Percentiles rank a stretch among this genome's conserved stretches.
phyloP scores from a whole-genome alignment of 1,140 invertebrate genomes.

The Diabrotica virgifera region DNA sequence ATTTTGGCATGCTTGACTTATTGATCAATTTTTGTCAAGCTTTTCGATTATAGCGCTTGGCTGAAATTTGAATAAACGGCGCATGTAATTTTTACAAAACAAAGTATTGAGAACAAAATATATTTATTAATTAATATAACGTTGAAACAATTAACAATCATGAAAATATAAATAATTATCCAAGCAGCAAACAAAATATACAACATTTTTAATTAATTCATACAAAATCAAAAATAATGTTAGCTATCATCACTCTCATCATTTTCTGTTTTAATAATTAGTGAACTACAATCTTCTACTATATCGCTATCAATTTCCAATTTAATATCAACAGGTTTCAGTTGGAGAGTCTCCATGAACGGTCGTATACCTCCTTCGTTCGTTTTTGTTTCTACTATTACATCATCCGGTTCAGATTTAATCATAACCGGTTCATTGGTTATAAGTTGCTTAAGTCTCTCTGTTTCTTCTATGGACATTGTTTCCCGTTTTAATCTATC shows the following conservation, averaged over 20 bases:
- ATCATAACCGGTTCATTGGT: neutral
- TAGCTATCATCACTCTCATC: neutral
- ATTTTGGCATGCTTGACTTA: no score
- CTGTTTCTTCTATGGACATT: slow-evolving; percentile 5
- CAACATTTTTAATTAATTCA: neutral
- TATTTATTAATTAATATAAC: no score
- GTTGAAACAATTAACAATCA: slow-evolving; percentile 11
- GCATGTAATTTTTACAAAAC: no score
- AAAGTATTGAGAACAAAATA: no score
- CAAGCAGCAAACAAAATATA: neutral
- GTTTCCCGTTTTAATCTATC: slow-evolving; percentile 19
- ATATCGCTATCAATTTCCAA: neutral
- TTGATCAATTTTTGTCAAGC: no score
- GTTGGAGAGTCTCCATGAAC: neutral
- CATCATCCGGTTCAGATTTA: neutral
- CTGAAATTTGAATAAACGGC: no score
- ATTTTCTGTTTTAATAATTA: neutral
- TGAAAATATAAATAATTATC: no score
- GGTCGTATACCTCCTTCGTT: neutral
- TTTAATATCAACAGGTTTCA: neutral
- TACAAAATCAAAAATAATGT: neutral
- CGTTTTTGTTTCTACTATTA: neutral
- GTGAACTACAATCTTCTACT: neutral
- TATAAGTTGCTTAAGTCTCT: neutral
- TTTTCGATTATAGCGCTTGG: no score